phyloP scores from a whole-genome alignment of 2,113 vertebrate genomes.

The Mola mola region DNA sequence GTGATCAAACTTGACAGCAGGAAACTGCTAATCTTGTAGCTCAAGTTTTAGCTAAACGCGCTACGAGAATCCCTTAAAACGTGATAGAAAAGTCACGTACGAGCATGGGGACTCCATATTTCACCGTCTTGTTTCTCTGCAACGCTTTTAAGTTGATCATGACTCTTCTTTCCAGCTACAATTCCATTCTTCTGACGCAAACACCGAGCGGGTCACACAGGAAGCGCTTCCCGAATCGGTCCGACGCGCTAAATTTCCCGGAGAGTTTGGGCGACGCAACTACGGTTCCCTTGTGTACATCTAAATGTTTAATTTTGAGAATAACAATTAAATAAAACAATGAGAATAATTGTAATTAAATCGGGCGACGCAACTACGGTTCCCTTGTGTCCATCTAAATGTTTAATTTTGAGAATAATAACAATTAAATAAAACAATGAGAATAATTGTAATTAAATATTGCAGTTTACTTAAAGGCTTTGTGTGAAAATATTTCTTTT shows the following conservation, averaged over 20 bases:
- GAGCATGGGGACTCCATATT: conserved; percentile 90
- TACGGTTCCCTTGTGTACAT: conserved; percentile 17
- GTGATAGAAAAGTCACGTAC: conserved; percentile 72
- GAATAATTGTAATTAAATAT: too few species aligned
- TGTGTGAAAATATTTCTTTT: too few species aligned
- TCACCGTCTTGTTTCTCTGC: conserved; percentile 79
- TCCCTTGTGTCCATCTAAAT: too few species aligned
- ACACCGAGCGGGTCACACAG: conserved; percentile 33
- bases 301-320: too few species aligned
- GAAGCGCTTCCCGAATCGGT: conserved; percentile 22
- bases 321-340: too few species aligned
- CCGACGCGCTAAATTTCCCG: conserved; percentile 31
- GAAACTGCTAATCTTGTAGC: not conserved
- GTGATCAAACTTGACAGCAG: not conserved
- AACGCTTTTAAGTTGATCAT: conserved; percentile 71
- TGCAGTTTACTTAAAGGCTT: too few species aligned
- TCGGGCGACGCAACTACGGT: too few species aligned
- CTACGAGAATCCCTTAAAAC: not conserved
- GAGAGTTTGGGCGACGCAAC: accelerated
- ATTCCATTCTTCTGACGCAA: conserved; percentile 7
- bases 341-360: too few species aligned
- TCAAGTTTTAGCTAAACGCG: not conserved
- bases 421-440: too few species aligned
- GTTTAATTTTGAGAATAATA: too few species aligned
- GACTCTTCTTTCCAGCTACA: conserved; percentile 4